Base-by-base conservation (phyloP, 2,888 invertebrate genomes). In the Netelia fuscicornis region DNA sequence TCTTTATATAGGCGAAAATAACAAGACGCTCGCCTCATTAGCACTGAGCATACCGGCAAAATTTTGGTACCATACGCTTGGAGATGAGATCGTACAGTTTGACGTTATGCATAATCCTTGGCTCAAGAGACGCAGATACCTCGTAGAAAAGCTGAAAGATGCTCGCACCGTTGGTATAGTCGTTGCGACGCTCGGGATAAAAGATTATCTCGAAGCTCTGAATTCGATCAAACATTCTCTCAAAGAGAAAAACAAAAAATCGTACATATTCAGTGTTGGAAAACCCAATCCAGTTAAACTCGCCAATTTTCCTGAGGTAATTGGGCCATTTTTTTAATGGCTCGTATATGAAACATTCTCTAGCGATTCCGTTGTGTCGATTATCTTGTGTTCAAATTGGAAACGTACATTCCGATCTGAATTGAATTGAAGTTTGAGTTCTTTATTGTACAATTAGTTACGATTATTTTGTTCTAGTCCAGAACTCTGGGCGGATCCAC, bases 271-370 rank as follows among this genome's bases (percentile, higher is more conserved):
- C 78, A 98, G 97, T 30, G 98, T 99, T 76, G 99, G 99, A 5
- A 98, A 98, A 93, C 97, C 98, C 2, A 99, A 98, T 94, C 97
- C 98, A 11, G 97, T 98, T 0, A 99, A 99, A 94, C 94, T 99
- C 84, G 98, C 98, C 0, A 99, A 99, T 94, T 98, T 99, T 93
- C 96, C 97, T 78, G 98, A 98, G 95, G 97, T 97, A 60, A 58
- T 11, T 81, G 81, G 67, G 30, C 20, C 52, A 64, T 58, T 52
- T 54, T 11, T 75, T 42, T 62, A 60, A 17, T 17, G 13, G 11
- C 20, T 20, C 23, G 9, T 13, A 3, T 30, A 20, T 13, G n/a
- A 23, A 13, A 13, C 48, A 48, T 56, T 54, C 30, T 30, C n/a
- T 68, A 64, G 68, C 37, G 17, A 52, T 30, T 23, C 9, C 48